Evolutionary conservation across 2,797 vertebrate species (phyloP).

Genomic region (Poeciliopsis presidionis): DNA sequence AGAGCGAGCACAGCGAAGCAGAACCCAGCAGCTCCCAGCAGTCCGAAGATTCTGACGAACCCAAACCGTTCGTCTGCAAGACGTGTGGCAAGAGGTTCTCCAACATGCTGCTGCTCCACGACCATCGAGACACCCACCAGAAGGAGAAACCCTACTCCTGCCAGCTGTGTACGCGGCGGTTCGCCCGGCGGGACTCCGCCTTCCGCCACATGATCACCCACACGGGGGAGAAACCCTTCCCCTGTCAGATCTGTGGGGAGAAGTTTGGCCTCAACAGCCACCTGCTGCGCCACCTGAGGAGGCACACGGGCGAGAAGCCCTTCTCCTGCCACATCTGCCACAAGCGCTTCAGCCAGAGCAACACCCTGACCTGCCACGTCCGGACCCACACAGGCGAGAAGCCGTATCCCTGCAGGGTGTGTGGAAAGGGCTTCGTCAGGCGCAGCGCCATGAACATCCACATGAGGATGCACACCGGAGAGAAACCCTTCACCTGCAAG

Average conservation of each 20-base stretch:
- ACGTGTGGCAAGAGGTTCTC: slow-evolving; percentile 1
- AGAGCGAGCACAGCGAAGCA: not conserved
- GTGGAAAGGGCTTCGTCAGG: not conserved
- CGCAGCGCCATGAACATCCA: not conserved
- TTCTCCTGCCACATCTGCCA: not conserved
- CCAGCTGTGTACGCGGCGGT: not conserved
- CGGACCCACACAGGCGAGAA: slow-evolving; percentile 5
- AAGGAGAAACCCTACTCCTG: slow-evolving; percentile 1
- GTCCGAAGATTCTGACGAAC: not conserved
- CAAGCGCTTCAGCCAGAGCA: slow-evolving; percentile 5
- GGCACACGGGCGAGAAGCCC: not conserved
- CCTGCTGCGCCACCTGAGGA: not conserved
- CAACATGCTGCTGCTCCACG: not conserved
- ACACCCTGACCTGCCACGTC: not conserved
- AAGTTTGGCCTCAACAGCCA: not conserved
- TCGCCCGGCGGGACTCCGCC: not conserved
- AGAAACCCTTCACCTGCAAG: slow-evolving; percentile 1
- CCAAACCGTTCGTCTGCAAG: not conserved
- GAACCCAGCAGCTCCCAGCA: slow-evolving; percentile 15
- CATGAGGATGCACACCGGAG: not conserved
- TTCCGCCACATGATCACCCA: slow-evolving; percentile 12
- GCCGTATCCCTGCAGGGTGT: not conserved
- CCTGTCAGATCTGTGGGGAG: not conserved
- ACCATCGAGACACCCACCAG: not conserved
- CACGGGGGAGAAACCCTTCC: slow-evolving; percentile 2